A percentile compares a stretch with the other conserved stretches of the same genome.
Conservation (phyloP, 1,140 invertebrate genomes). For the Eumeta japonica region DNA sequence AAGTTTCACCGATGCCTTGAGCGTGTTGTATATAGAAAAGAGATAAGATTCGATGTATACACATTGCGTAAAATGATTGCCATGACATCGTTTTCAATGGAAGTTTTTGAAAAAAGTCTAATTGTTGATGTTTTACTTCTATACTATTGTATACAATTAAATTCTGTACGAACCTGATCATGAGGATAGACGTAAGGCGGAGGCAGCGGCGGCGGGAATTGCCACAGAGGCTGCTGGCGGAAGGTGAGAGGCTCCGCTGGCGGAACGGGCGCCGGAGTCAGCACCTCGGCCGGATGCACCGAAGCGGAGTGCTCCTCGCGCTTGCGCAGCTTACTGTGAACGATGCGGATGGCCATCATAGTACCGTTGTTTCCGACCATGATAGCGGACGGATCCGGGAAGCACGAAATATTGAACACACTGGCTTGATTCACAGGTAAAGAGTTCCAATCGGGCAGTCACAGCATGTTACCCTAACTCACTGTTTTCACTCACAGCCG, state of each 20-base stretch:
- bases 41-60: too few species aligned
- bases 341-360: constrained; percentile 81
- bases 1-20: too few species aligned
- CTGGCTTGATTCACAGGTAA: constrained; percentile 51
- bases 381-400: constrained; percentile 38
- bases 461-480: constrained; percentile 42
- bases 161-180: constrained; percentile 71
- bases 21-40: too few species aligned
- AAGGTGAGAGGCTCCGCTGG: constrained; percentile 52
- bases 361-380: constrained; percentile 80
- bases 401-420: constrained; percentile 49
- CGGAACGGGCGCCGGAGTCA: constrained; percentile 59
- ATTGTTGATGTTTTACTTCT: too few species aligned
- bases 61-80: too few species aligned
- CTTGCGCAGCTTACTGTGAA: constrained; percentile 83
- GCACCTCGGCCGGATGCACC: constrained; percentile 65
- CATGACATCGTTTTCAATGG: too few species aligned
- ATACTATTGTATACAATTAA: too few species aligned
- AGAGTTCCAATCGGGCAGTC: constrained; percentile 53
- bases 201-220: constrained; percentile 73
- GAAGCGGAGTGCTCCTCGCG: constrained; percentile 71
- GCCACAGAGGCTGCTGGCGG: constrained; percentile 72
- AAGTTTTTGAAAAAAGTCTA: too few species aligned
- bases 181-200: constrained; percentile 74
- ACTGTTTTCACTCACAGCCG: constrained; percentile 56